Base-by-base conservation (phyloP, 2,888 invertebrate species). In the Anagyrus pseudococci region DNA sequence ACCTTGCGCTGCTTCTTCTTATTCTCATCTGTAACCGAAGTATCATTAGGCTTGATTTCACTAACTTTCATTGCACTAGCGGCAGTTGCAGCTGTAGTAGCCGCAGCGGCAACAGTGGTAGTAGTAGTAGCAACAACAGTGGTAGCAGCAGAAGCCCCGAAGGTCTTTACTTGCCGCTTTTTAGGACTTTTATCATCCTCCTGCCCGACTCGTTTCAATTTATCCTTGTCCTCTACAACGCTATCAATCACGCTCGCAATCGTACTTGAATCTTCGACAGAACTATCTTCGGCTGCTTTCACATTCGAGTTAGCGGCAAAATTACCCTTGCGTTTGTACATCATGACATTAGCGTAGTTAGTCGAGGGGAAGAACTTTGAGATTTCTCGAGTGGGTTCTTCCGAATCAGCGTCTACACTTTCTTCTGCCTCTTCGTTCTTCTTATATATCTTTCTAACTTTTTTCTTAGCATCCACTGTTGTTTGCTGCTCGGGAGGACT, bases 161-260 rank as follows among this genome's bases (percentile, higher is more conserved):
- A 60, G 1, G 62, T 41, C n/a, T 66, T 66, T 29, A 50, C 23
- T 20, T 75, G 77, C 43, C 79, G 78, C 60, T 81, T 81, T 64
- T 80, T 80, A 1, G 78, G 78, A 68, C 76, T 77, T 53, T 74
- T 75, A 0, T 33, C 43, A 19, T 77, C 77, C 13, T 79, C 79
- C 76, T 4, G 74, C 67, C 4, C 75, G 70, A 26, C 78, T 78
- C 52, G 78, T 13, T 55, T 80, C 22, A 73, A 22, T 58, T 79
- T 80, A 2, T 79, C 79, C 48, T 76, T 77, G 3, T 79, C 79
- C 0, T 70, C 70, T 8, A 61, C 70, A 1, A 73, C 71, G 25
- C 41, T 57, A 15, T 57, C 48, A 13, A 17, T 17, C 2, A 37
- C 0, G 43, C 40, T 13, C 3, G 22, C 13, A 4, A 47, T 53